Base-by-base conservation (phyloP, 2,888 invertebrate species). In the Rhaphigaster nebulosa region DNA sequence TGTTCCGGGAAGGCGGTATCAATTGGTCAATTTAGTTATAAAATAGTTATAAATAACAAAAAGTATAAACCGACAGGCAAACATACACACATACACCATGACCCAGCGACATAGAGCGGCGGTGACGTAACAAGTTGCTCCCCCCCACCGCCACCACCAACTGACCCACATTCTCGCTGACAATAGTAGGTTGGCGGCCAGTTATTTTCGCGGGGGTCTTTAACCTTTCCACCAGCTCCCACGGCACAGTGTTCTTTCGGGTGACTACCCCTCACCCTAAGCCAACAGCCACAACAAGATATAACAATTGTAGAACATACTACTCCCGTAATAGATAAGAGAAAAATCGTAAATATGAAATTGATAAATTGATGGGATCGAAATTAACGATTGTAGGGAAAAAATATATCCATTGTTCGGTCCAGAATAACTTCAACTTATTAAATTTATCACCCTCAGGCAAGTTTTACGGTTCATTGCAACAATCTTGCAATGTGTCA, bases 121-220 rank as follows among this genome's bases (percentile, higher is more conserved):
- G 70, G 89, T 87, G 87, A 56, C 84, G 34, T 80, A 89, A 70
- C n/a, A 45, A 20, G 50, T 84, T 34, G 45, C 76, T n/a, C n/a
- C 38, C 54, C 52, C 50, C 87, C 84, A 93, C 38, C 52, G n/a
- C 45, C 80, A 84, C 15, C 92, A 91, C 70, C 93, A 93, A 87
- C 87, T 93, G 10, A 93, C 93, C 41, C 93, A 93, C 91, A 93
- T 93, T 54, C 70, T 91, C 92, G 0, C 93, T 93, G 0, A 92
- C 89, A 2, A 92, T 92, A 41, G 91, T 89, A 13, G 65, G 87
- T 13, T 93, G 93, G 90, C 80, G 91, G 0, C 92, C 93, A 6
- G 93, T 93, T 0, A 93, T 92, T 84, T 89, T 93, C 15, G 91
- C 93, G 41, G 92, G 93, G 0, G 93, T 93, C 15, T 93, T 93